A percentile compares a stretch with the other conserved stretches of the same genome.
Evolutionary conservation across 53 echinoderm and acorn worm species (phyloP).

Genomic region (Arbacia lixula): DNA sequence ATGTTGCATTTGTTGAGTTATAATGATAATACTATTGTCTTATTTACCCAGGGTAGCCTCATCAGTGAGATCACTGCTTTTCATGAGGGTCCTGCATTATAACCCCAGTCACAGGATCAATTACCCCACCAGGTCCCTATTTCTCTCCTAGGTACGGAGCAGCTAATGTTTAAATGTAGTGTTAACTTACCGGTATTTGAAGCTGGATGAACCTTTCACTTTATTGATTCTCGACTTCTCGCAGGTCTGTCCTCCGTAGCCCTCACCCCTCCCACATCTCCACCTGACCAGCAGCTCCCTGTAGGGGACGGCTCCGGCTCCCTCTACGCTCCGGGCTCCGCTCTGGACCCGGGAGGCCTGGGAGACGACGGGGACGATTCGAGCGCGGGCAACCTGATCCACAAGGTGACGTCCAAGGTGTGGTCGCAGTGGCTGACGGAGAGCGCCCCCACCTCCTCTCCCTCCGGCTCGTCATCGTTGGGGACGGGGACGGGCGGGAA

Average conservation of each 20-base stretch:
- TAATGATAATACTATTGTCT: too few species aligned
- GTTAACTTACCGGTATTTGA: too few species aligned
- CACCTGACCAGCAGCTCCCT: slow-evolving; percentile 76
- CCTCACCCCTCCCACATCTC: slow-evolving; percentile 86
- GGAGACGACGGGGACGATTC: slow-evolving; percentile 56
- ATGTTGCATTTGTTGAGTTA: too few species aligned
- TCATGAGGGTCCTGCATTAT: too few species aligned
- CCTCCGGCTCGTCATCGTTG: not conserved
- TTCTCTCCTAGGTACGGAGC: too few species aligned
- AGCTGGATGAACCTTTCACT: too few species aligned
- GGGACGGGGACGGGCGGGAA: not conserved
- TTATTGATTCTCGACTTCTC: not conserved
- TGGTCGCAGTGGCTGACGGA: slow-evolving; percentile 56
- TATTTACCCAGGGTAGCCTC: too few species aligned
- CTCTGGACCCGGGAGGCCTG: slow-evolving; percentile 63
- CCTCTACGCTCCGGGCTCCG: slow-evolving; percentile 52
- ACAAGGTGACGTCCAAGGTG: slow-evolving; percentile 54
- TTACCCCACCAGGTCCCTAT: too few species aligned
- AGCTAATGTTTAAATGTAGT: too few species aligned
- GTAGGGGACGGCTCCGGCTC: slow-evolving; percentile 34
- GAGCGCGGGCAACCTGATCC: slow-evolving; percentile 33
- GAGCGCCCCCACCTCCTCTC: not conserved
- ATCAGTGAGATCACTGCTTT: too few species aligned
- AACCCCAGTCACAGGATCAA: too few species aligned
- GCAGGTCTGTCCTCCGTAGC: slow-evolving; percentile 41